Percentiles rank a stretch among this genome's conserved stretches.
Conservation (phyloP, 1,140 invertebrate genomes). For the Drosophila elegans region DNA sequence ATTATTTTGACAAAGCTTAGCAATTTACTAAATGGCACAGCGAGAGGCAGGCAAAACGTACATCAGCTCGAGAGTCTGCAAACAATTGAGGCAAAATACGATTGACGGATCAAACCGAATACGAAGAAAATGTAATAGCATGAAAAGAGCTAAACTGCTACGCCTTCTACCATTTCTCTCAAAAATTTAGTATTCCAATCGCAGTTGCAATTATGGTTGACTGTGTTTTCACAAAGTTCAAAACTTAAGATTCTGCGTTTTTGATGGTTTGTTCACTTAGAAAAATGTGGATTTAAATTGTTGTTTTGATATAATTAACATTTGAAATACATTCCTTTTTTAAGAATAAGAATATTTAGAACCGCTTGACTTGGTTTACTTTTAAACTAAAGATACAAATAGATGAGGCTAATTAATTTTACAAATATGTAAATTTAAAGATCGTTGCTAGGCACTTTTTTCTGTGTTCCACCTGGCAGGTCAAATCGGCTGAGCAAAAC, state of each 20-base stretch:
- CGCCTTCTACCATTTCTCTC: conserved; percentile 3
- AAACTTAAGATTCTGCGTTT: background rate
- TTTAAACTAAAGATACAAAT: too few species aligned
- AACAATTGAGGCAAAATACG: conserved; percentile 56
- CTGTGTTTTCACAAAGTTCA: conserved; percentile 22
- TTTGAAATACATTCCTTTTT: too few species aligned
- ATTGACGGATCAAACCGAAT: conserved; percentile 41
- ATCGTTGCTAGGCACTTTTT: too few species aligned
- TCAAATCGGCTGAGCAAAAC: conserved; percentile 29
- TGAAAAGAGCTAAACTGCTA: conserved; percentile 16
- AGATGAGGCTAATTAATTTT: too few species aligned
- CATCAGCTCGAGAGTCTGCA: conserved; percentile 61
- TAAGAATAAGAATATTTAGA: too few species aligned
- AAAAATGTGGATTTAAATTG: too few species aligned
- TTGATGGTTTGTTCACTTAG: background rate
- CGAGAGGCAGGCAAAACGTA: conserved; percentile 26
- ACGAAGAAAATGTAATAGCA: conserved; percentile 17
- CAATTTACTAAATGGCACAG: conserved; percentile 76
- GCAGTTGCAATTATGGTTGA: conserved; percentile 25
- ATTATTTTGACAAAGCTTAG: conserved; percentile 82
- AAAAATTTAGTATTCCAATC: conserved; percentile 14
- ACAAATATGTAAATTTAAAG: too few species aligned
- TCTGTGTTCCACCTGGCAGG: conserved; percentile 8
- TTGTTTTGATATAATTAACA: too few species aligned
- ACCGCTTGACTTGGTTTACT: too few species aligned